Base-by-base conservation (phyloP, 2,113 vertebrate species). In the Atrichornis clamosus region DNA sequence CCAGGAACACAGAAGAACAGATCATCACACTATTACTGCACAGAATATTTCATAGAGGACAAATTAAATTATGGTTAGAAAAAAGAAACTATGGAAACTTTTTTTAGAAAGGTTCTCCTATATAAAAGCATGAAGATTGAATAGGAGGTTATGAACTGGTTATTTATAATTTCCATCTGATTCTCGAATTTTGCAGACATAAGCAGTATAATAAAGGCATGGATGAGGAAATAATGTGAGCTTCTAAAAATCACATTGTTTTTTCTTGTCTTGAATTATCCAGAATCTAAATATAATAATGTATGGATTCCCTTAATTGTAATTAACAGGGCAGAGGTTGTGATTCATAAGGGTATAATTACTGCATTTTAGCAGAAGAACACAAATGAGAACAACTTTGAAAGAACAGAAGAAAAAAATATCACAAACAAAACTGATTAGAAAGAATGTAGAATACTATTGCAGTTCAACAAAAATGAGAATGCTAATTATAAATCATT, bases 301-400 rank as follows among this genome's bases (percentile, higher is more conserved):
- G 27, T 23, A 65, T 78, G n/a, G 76, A 89, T 73, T 87, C 53
- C 49, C 44, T 79, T 93, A 94, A 87, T 64, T 87, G 73, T 65
- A 95, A 97, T 96, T 96, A 97, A 84, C 15, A 90, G 65, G 84
- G 72, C 69, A 95, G 60, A 87, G 93, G 72, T 84, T 81, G 83
- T 81, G 60, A 92, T 89, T 93, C n/a, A 68, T 70, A 73, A 78
- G 56, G 73, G 33, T 92, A 65, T 96, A 96, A 97, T 97, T 96
- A 95, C 16, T 87, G 60, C 58, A 89, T 92, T 93, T 93, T 94
- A 84, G 46, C 80, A 93, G 79, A 90, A 88, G 50, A 94, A 84
- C 73, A 90, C 6, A 64, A 85, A 74, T 20, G 73, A 89, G 92
- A 92, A 94, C n/a, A 86, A 94, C 73, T 95, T 90, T 60, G 53